Percentiles rank a stretch among this genome's conserved stretches.
phyloP scores from a whole-genome alignment of 2,888 invertebrate species.

The Platycheirus albimanus region DNA sequence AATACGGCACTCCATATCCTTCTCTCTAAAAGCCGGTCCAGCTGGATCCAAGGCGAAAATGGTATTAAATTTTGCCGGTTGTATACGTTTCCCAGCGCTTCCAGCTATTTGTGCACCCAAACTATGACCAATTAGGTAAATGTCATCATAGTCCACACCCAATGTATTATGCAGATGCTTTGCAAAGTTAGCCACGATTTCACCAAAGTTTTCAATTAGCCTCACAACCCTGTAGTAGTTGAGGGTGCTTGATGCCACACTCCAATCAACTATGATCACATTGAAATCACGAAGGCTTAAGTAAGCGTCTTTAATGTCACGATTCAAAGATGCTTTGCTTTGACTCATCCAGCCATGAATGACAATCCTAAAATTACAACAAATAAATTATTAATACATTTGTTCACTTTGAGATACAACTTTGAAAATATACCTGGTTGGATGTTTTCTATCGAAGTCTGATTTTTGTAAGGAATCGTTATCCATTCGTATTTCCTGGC shows the following conservation, averaged over 20 bases:
- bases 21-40: constrained; percentile 79
- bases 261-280: constrained; percentile 82
- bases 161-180: constrained; percentile 78
- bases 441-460: constrained; percentile 79
- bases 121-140: constrained; percentile 82
- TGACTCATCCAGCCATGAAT: constrained; percentile 82
- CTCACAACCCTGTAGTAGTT: constrained; percentile 80
- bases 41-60: constrained; percentile 83
- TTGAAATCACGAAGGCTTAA: constrained; percentile 80
- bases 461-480: constrained; percentile 78
- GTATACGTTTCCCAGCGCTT: constrained; percentile 79
- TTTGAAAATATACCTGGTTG: constrained; percentile 78
- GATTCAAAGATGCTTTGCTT: constrained; percentile 79
- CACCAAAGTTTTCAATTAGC: constrained; percentile 79
- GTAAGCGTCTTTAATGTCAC: constrained; percentile 80
- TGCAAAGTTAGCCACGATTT: constrained; percentile 79
- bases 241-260: constrained; percentile 79
- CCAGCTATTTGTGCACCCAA: constrained; percentile 83
- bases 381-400: too few relatives aligned
- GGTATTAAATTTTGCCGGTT: constrained; percentile 78
- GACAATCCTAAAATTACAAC: constrained; percentile 78
- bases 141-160: constrained; percentile 77
- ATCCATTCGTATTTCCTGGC: constrained; percentile 78
- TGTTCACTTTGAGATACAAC: not conserved
- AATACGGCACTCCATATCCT: constrained; percentile 78